These are phyloP conservation scores for Chesias legatella DNA, from an alignment of 2,888 invertebrate genomes.

Conservation along the genomic window DNA sequence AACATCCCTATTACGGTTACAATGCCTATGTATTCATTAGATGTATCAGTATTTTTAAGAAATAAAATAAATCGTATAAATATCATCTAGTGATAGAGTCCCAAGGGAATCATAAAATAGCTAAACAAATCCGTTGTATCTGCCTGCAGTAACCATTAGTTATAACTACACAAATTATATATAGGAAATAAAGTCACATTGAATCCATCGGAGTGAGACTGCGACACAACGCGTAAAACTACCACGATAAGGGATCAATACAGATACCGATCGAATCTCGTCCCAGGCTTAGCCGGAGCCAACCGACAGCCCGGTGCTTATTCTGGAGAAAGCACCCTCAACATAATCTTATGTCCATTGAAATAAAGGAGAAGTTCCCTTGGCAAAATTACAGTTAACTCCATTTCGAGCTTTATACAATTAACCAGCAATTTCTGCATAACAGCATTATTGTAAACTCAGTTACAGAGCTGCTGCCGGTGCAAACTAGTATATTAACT, in stretches of 20 bases:
- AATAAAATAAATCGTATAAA: too few relatives aligned
- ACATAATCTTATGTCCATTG: conserved; percentile 42
- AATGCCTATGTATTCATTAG: too few relatives aligned
- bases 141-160: too few relatives aligned
- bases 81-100: too few relatives aligned
- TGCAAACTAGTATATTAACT: conserved; percentile 30
- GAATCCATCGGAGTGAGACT: conserved; percentile 51
- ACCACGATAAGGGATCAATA: conserved; percentile 71
- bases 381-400: conserved; percentile 23
- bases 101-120: too few relatives aligned
- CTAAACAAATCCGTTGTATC: too few relatives aligned
- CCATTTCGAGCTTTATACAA: conserved; percentile 32
- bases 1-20: too few relatives aligned
- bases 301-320: conserved; percentile 43
- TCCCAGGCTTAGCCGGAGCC: conserved; percentile 36
- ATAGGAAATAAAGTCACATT: conserved; percentile 33
- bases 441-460: conserved; percentile 39
- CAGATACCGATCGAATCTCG: conserved; percentile 64
- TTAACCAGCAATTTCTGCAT: conserved; percentile 38
- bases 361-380: conserved; percentile 34
- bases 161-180: conserved; percentile 24
- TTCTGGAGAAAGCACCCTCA: conserved; percentile 52
- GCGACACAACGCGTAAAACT: conserved; percentile 70
- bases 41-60: too few relatives aligned
- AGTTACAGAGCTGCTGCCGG: conserved; percentile 25